A percentile compares a stretch with the other conserved stretches of the same genome.
phyloP scores from a whole-genome alignment of 2,113 vertebrate genomes.

The Rhabdornis inornatus region DNA sequence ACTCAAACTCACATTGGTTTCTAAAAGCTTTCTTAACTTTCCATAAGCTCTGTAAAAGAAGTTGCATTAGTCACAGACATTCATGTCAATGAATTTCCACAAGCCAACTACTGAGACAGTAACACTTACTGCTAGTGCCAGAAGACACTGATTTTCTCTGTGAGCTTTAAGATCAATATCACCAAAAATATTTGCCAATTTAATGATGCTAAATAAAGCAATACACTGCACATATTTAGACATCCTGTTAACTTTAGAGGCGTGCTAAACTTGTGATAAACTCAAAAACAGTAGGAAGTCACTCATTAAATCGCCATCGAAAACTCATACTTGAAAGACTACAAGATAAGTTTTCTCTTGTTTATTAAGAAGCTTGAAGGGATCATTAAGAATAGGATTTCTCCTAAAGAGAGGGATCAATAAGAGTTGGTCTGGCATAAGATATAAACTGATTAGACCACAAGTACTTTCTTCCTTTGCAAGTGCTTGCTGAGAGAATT shows the following conservation, averaged over 20 bases:
- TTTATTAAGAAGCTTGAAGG: slow-evolving; percentile 46
- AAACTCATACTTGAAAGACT: slow-evolving; percentile 25
- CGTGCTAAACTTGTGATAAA: slow-evolving; percentile 14
- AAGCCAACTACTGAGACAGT: background rate
- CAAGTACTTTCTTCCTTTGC: background rate
- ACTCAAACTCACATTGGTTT: background rate
- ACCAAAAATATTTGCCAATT: slow-evolving; percentile 15
- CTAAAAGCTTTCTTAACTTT: background rate
- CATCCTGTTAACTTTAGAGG: slow-evolving; percentile 5
- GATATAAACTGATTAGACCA: slow-evolving; percentile 10
- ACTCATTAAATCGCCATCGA: slow-evolving; percentile 28
- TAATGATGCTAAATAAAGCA: slow-evolving; percentile 37
- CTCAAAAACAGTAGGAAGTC: slow-evolving; percentile 16
- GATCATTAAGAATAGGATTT: slow-evolving; percentile 58
- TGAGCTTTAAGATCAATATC: background rate
- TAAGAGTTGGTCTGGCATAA: background rate
- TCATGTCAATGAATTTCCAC: background rate
- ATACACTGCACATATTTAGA: background rate
- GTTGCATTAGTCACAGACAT: background rate
- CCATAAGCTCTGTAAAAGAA: background rate
- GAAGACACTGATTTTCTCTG: background rate
- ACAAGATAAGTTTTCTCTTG: background rate
- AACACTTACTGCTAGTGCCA: background rate
- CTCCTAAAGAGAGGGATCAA: slow-evolving; percentile 38
- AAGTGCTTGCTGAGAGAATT: background rate